phyloP scores from a whole-genome alignment of 2,113 vertebrate genomes.

The Diphyllodes magnificus region DNA sequence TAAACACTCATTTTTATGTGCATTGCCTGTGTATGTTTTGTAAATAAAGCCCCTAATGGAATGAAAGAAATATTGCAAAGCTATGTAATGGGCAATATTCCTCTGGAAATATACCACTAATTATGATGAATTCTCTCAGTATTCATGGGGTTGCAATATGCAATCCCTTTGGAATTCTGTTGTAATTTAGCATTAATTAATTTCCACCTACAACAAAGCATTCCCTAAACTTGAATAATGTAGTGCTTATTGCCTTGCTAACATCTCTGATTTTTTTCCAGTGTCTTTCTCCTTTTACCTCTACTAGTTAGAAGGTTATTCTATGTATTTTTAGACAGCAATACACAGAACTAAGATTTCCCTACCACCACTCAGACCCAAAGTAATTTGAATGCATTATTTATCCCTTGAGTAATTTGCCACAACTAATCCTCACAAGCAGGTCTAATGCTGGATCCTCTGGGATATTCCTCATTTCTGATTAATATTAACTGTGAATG shows the following conservation, averaged over 20 bases:
- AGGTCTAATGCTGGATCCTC: slow-evolving; percentile 41
- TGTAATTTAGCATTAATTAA: slow-evolving; percentile 36
- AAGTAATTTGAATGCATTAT: slow-evolving; percentile 54
- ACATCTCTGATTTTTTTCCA: background rate
- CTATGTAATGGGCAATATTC: background rate
- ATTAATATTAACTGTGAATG: slow-evolving; percentile 42
- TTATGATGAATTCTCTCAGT: background rate
- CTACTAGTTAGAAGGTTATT: background rate
- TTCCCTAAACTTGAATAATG: background rate
- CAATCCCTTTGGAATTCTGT: background rate
- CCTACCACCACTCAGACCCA: background rate
- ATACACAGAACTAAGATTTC: background rate
- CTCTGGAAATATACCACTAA: background rate
- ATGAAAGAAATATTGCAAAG: background rate
- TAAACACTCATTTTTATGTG: background rate
- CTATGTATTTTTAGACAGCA: background rate
- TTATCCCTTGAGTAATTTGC: slow-evolving; percentile 55
- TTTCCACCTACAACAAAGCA: background rate
- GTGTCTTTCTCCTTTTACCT: background rate
- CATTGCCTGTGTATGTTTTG: rapidly evolving
- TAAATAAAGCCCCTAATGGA: background rate
- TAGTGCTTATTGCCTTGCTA: background rate
- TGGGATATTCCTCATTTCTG: slow-evolving; percentile 51
- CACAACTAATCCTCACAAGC: slow-evolving; percentile 41
- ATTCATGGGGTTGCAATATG: background rate